Base-by-base conservation (phyloP, 2,888 invertebrate genomes). In the Neoscelio sp. region DNA sequence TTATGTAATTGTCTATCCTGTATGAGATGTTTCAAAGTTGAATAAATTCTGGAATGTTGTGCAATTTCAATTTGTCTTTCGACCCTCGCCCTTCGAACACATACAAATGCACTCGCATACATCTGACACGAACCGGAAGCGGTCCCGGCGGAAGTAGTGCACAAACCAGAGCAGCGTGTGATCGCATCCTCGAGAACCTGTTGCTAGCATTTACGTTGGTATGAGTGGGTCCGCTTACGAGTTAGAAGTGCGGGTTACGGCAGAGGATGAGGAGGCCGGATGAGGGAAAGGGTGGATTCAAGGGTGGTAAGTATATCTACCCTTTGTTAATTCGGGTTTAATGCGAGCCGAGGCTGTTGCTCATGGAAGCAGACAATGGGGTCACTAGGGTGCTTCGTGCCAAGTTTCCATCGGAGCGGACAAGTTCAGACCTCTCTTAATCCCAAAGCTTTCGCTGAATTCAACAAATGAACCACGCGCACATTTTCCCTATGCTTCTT, bases 311-410 rank as follows among this genome's bases (percentile, higher is more conserved):
- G 84, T 86, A 82, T 84, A 84, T 86, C 85, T 81, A 85, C 85
- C 85, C 85, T 85, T 85, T 85, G 87, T 87, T 87, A 87, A 88
- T 87, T 88, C 86, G 82, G 85, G 83, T 85, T 87, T 88, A 88
- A 87, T 86, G 85, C 83, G 78, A 74, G 78, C 71, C 81, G 81
- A 76, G 76, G 68, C 68, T 83, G 86, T 85, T 84, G 82, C 85
- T 82, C 84, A 67, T 80, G 83, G 73, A 83, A 81, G 80, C 83
- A 84, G 83, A 86, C 85, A 87, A 88, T 84, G 83, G 82, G 87
- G 87, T 88, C 87, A 87, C 85, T 86, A 80, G 86, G 87, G 83
- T 86, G 83, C 85, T 85, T 83, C 85, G 85, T 85, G 85, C 83
- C 85, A 87, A 87, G 85, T 86, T 87, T 87, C 83, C 84, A 83